Base-by-base conservation (phyloP, 2,797 vertebrate genomes). In the Phalloptychus januarius region DNA sequence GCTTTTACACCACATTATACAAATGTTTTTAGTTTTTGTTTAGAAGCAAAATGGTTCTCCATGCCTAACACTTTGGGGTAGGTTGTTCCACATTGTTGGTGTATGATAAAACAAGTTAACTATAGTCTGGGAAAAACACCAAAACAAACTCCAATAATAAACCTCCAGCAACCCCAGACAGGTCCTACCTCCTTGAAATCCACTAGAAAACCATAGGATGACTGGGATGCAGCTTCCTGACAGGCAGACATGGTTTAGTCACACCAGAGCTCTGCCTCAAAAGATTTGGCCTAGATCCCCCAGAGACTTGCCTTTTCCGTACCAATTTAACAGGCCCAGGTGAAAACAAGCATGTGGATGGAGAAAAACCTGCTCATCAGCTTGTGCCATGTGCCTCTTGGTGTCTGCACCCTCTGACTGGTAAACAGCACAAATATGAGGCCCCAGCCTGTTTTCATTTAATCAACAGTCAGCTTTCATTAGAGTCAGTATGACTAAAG, bases 391-490 rank as follows among this genome's bases (percentile, higher is more conserved):
- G 72, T 65, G 48, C 77, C 72, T 36, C 58, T n/a, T 12, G 23
- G 82, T 86, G 82, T 84, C 75, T 81, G 65, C 40, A 10, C n/a
- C 81, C 50, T 74, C 45, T 10, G 48, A 84, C 70, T 74, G 79
- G 69, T 71, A 76, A 83, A 75, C 48, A 2, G 2, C 71, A 56
- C 76, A 79, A 79, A 78, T 80, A 70, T 42, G 61, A 38, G 58
- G 31, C 78, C 77, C 13, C 83, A 79, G 78, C 87, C 86, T 87
- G 82, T 88, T 92, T 91, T 88, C 79, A 82, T 90, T 90, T 86
- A 83, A 87, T 88, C 86, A 85, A 82, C 78, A n/a, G 83, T 91
- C 90, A 75, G 52, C 76, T 86, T 87, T 85, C 84, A 91, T 94
- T 87, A 86, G 80, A 79, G 63, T 77, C 83, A 72, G 8, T 83